Conservation (phyloP, 2,888 invertebrate species). For the Cecidostiba fungosa region DNA sequence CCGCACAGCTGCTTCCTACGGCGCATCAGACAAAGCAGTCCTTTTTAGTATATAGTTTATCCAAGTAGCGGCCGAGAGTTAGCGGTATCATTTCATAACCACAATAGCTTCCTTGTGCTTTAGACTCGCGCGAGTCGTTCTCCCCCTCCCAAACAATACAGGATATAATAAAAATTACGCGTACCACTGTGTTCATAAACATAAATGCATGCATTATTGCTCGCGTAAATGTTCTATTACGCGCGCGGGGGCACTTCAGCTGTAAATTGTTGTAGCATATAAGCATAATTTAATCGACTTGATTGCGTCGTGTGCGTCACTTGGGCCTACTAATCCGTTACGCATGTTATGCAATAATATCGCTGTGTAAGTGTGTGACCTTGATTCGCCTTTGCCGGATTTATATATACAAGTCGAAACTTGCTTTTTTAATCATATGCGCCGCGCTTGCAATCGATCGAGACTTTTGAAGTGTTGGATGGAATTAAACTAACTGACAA, state of each 20-base stretch:
- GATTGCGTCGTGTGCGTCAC: not conserved
- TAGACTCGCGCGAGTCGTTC: not conserved
- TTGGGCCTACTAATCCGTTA: not conserved
- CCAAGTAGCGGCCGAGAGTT: not conserved
- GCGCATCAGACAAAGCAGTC: conserved; percentile 1
- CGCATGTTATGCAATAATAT: not conserved
- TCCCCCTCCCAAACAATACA: not conserved
- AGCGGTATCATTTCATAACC: conserved; percentile 20
- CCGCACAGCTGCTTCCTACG: not conserved
- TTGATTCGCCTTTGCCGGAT: not conserved
- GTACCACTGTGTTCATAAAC: not conserved
- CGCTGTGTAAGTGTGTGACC: not conserved
- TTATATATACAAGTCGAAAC: not conserved
- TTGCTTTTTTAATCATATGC: not conserved
- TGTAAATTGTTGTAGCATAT: conserved; percentile 12
- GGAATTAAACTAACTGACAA: too few relatives aligned
- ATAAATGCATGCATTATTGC: conserved; percentile 14
- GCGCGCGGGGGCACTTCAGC: not conserved
- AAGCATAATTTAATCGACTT: conserved; percentile 11
- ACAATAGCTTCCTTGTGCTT: not conserved
- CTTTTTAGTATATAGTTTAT: conserved; percentile 11
- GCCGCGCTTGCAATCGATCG: too few relatives aligned
- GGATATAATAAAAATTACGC: conserved; percentile 13
- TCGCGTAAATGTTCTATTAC: not conserved
- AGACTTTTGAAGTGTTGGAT: too few relatives aligned